Conservation (phyloP, 2,113 vertebrate species). For the Dromiciops gliroides region DNA sequence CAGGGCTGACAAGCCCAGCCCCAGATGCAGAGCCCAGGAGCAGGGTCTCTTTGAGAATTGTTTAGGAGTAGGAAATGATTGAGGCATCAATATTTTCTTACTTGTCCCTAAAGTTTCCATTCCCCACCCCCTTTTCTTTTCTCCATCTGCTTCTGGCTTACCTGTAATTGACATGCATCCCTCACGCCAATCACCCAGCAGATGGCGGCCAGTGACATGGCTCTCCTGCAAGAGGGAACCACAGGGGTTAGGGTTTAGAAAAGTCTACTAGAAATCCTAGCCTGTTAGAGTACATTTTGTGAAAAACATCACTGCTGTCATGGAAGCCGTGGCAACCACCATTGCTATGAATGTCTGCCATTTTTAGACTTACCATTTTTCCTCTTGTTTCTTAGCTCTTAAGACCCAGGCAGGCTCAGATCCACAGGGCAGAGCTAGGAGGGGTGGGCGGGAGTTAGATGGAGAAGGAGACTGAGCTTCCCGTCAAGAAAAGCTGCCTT, state of each 20-base stretch:
- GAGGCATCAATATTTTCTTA: not conserved
- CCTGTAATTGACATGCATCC: not conserved
- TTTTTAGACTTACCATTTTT: not conserved
- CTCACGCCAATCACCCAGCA: not conserved
- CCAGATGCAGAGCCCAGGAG: too few relatives aligned
- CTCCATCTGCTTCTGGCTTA: not conserved
- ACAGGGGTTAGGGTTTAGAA: not conserved
- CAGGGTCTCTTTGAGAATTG: too few relatives aligned
- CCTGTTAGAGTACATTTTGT: not conserved
- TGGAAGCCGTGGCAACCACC: slow-evolving; percentile 6
- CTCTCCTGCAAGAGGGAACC: not conserved
- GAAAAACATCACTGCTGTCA: not conserved
- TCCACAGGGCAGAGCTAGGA: not conserved
- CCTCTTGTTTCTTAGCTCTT: not conserved
- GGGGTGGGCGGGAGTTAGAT: not conserved
- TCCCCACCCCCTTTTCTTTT: not conserved
- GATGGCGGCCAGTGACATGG: not conserved
- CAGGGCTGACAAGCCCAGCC: not conserved
- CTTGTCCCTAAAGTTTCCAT: not conserved
- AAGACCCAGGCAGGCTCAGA: not conserved
- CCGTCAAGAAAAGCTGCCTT: not conserved
- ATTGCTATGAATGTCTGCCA: not conserved
- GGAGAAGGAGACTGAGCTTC: not conserved
- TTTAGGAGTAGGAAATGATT: too few relatives aligned
- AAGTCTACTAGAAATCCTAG: not conserved